Base-by-base conservation (phyloP, 2,113 vertebrate species). In the Apus apus region DNA sequence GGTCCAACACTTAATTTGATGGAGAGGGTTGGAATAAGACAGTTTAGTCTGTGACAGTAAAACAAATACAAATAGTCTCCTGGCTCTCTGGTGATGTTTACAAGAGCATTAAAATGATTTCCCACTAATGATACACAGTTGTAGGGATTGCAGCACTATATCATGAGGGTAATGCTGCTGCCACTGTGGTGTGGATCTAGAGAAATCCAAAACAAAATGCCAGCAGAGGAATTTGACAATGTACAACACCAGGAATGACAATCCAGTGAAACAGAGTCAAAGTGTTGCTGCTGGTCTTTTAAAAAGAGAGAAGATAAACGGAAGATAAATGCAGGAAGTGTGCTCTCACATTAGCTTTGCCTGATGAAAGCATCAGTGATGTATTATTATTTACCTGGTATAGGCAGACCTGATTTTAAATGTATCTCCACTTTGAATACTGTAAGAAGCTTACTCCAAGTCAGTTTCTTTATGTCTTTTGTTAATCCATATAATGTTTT, bases 1-100 rank as follows among this genome's bases (percentile, higher is more conserved):
- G 17, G 61, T 97, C 97, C 97, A 97, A 92, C 83, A 87, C 93
- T 88, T 96, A 96, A 97, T 91, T 96, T 97, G 94, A 98, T 97
- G 85, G 97, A 95, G 94, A 96, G 81, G 48, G 78, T 65, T 96
- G 88, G 77, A 97, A 96, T 87, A 84, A 92, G 87, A 90, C 96
- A 85, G 89, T 87, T 94, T 95, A 85, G 88, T 66, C 68, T 94
- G 77, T 86, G 90, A 93, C 85, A 89, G 87, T 97, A 95, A 97
- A 97, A 89, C 94, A 96, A 96, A 97, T 87, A 89, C 85, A 93
- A 93, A 94, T 96, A 74, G 75, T 92, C 56, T 97, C 72, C 38
- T 92, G 87, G 80, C 91, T 92, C 94, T 84, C 92, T 95, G 75
- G 85, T 76, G 92, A 70, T 96, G 94, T 98, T 97, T 97, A 94